A percentile compares a stretch with the other conserved stretches of the same genome.
Evolutionary conservation across 2,113 vertebrate species (phyloP).

Genomic region (Nothocercus julius): DNA sequence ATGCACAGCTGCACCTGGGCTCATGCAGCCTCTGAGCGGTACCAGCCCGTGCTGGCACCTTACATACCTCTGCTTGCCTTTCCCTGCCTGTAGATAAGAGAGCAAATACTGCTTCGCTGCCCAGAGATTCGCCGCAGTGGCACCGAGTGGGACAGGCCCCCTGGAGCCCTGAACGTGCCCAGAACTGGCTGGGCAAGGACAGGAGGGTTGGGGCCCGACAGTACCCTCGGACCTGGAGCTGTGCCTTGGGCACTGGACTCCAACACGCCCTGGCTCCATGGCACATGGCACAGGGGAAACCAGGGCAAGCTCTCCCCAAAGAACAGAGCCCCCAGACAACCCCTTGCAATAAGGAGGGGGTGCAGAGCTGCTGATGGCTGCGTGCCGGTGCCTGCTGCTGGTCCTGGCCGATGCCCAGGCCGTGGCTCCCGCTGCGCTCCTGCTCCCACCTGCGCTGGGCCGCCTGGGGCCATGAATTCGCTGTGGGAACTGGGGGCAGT

Average conservation of each 20-base stretch:
- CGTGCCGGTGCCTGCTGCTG: accelerated
- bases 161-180: neutral
- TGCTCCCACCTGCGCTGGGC: accelerated
- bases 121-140: neutral
- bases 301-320: neutral
- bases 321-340: no score
- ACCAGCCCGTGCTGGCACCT: neutral
- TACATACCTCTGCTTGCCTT: neutral
- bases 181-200: neutral
- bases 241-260: neutral
- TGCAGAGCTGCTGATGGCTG: no score
- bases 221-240: accelerated
- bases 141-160: accelerated
- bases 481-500: neutral
- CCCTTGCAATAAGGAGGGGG: neutral
- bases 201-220: accelerated
- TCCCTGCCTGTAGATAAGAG: neutral
- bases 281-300: neutral
- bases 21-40: neutral
- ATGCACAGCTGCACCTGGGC: neutral
- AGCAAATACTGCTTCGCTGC: neutral
- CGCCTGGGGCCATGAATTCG: neutral
- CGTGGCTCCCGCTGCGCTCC: accelerated
- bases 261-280: neutral
- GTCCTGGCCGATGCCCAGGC: accelerated